Evolutionary conservation across 2,797 vertebrate genomes (phyloP).

Genomic region (Myiotriccus ornatus): DNA sequence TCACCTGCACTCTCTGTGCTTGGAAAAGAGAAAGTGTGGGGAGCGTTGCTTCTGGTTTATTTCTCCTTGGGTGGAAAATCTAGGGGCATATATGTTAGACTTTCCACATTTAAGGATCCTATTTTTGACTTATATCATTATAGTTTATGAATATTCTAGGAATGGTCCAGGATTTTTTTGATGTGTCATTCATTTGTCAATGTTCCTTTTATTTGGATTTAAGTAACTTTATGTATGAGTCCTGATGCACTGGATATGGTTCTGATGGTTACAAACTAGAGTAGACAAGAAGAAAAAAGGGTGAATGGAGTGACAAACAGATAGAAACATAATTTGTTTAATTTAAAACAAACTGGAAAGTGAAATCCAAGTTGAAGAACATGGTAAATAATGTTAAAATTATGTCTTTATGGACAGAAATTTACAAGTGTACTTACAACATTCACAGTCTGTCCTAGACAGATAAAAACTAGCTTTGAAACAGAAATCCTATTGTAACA

Average conservation of each 20-base stretch:
- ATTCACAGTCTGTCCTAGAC: not conserved
- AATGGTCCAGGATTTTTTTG: not conserved
- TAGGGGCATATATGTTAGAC: not conserved
- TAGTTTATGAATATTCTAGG: not conserved
- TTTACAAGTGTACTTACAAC: not conserved
- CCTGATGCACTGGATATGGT: not conserved
- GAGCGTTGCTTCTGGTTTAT: not conserved
- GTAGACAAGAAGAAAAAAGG: not conserved
- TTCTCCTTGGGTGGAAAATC: not conserved
- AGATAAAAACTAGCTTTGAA: not conserved
- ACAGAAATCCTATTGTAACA: not conserved
- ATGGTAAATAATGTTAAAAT: not conserved
- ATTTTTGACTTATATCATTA: not conserved
- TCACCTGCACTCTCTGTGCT: not conserved
- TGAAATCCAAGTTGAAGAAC: not conserved
- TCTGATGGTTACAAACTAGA: not conserved
- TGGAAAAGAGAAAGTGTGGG: not conserved
- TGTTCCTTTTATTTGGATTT: not conserved
- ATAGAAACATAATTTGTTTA: not conserved
- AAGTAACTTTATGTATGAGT: not conserved
- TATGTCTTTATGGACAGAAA: not conserved
- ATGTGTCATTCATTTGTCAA: not conserved
- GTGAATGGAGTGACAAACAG: not conserved
- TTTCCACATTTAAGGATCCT: not conserved
- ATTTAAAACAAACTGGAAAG: not conserved